phyloP scores from a whole-genome alignment of 2,888 invertebrate genomes.

The Pocota personata region DNA sequence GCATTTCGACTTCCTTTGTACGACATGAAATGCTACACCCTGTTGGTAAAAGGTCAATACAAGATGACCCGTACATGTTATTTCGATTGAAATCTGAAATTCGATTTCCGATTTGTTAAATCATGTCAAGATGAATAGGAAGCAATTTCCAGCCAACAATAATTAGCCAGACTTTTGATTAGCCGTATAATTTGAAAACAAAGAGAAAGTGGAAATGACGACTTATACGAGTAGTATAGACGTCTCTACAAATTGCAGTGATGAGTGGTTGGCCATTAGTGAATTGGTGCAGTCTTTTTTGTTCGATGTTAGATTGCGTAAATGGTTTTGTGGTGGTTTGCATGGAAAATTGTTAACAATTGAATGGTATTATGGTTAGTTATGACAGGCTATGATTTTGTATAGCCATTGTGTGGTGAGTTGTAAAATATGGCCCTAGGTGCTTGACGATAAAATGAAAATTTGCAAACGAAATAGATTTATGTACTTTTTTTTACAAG shows the following conservation, averaged over 20 bases:
- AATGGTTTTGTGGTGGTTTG: neutral
- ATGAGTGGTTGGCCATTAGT: slow-evolving; percentile 4
- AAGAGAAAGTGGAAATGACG: slow-evolving; percentile 39
- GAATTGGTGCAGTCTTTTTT: slow-evolving; percentile 3
- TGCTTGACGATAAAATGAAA: neutral
- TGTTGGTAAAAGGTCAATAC: neutral
- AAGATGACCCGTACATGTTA: neutral
- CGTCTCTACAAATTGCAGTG: neutral
- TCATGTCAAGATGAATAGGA: slow-evolving; percentile 28
- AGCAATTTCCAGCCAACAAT: slow-evolving; percentile 27
- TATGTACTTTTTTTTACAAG: neutral
- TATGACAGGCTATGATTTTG: neutral
- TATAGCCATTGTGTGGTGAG: neutral
- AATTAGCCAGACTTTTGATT: slow-evolving; percentile 42
- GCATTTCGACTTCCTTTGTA: too few species aligned
- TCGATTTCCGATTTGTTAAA: slow-evolving; percentile 11
- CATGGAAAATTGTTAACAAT: neutral
- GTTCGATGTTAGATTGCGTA: neutral
- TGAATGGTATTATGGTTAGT: neutral
- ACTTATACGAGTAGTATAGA: neutral
- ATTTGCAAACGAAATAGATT: neutral
- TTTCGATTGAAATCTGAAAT: neutral
- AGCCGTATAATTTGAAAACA: slow-evolving; percentile 45
- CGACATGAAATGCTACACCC: too few species aligned
- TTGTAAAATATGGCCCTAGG: neutral